A percentile compares a stretch with the other conserved stretches of the same genome.
phyloP scores from a whole-genome alignment of 2,888 invertebrate genomes.

The Lacanobia oleracea region DNA sequence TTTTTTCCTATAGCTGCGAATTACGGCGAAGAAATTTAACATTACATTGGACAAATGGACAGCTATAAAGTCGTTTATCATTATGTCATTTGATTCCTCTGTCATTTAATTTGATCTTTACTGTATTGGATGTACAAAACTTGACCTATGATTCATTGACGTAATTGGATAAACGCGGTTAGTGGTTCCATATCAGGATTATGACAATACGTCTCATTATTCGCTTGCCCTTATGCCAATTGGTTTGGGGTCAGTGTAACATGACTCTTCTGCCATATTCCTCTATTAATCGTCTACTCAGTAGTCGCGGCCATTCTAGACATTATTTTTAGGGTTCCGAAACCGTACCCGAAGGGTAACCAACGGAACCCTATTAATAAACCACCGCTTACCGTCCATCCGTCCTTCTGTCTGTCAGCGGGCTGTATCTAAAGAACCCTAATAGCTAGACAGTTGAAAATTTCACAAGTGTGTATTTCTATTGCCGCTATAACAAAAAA shows the following conservation, averaged over 20 bases:
- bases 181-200: conserved; percentile 1
- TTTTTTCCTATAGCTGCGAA: neutral
- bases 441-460: too few species aligned
- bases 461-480: too few species aligned
- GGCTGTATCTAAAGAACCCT: too few species aligned
- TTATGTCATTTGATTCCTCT: neutral
- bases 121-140: neutral
- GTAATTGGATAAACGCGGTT: conserved; percentile 14
- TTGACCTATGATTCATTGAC: conserved; percentile 4
- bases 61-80: neutral
- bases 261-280: too few species aligned
- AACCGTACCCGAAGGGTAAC: too few species aligned
- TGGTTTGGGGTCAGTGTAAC: neutral
- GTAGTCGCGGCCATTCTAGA: neutral
- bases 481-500: too few species aligned
- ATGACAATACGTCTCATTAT: neutral
- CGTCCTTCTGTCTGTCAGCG: too few species aligned
- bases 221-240: neutral
- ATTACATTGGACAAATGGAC: too few species aligned
- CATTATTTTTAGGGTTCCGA: too few species aligned
- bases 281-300: neutral
- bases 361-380: too few species aligned
- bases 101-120: neutral
- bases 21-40: too few species aligned
- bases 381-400: too few species aligned